Evolutionary conservation across 2,888 invertebrate species (phyloP).

Genomic region (Thymelicus sylvestris): DNA sequence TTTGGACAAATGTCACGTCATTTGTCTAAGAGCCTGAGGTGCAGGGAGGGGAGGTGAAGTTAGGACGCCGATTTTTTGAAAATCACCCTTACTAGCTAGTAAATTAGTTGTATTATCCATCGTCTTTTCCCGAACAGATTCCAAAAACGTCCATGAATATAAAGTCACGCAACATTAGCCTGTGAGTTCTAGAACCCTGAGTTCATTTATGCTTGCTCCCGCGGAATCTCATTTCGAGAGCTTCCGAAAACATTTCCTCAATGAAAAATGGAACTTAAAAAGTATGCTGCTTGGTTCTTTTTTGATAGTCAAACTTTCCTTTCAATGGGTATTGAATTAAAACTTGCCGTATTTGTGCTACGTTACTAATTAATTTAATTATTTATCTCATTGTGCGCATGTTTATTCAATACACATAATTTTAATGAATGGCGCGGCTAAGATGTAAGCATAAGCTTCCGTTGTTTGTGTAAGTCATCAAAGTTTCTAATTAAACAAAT

Average conservation of each 20-base stretch:
- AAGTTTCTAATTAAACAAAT: slow-evolving; percentile 26
- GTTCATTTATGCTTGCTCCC: slow-evolving; percentile 59
- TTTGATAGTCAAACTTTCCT: slow-evolving; percentile 60
- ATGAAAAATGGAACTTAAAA: slow-evolving; percentile 73
- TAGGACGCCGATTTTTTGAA: slow-evolving; percentile 48
- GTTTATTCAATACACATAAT: slow-evolving; percentile 72
- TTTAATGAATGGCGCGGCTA: slow-evolving; percentile 52
- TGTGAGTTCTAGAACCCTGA: slow-evolving; percentile 56
- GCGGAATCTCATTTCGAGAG: slow-evolving; percentile 72
- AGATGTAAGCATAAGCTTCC: slow-evolving; percentile 34
- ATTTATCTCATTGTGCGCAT: slow-evolving; percentile 73
- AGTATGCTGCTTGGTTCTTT: slow-evolving; percentile 65
- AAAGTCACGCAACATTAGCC: slow-evolving; percentile 59
- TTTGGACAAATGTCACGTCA: slow-evolving; percentile 85
- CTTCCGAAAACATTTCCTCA: slow-evolving; percentile 74
- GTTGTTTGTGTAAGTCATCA: slow-evolving; percentile 33
- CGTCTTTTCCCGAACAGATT: slow-evolving; percentile 59
- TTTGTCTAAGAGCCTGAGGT: slow-evolving; percentile 79
- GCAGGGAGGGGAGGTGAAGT: slow-evolving; percentile 60
- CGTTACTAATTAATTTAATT: slow-evolving; percentile 81
- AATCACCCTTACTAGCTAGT: slow-evolving; percentile 53
- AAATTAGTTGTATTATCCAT: slow-evolving; percentile 56
- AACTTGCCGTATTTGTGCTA: slow-evolving; percentile 78
- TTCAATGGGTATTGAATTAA: slow-evolving; percentile 81
- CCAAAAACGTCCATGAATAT: slow-evolving; percentile 72